These are phyloP conservation scores for Intellagama lesueurii DNA, from an alignment of 2,797 vertebrate genomes.

Conservation along the genomic window DNA sequence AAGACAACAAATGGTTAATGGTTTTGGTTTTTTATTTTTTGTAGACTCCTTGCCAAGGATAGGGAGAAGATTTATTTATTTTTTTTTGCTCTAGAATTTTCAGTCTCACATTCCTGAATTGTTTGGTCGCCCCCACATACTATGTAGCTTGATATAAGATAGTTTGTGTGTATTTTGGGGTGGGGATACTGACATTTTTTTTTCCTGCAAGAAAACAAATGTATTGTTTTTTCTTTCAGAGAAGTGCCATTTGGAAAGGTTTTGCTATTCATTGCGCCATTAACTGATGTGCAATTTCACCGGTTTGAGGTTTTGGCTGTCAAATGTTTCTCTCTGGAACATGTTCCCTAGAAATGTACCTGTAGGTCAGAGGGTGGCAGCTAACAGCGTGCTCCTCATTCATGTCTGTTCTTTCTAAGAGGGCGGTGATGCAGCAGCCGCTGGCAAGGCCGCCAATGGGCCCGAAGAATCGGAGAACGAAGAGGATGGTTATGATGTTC, in stretches of 20 bases:
- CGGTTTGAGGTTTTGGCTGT: background rate
- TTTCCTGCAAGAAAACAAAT: no score
- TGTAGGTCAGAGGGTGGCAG: background rate
- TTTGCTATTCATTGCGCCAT: background rate
- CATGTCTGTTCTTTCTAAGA: constrained; percentile 44
- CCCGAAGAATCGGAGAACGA: constrained; percentile 84
- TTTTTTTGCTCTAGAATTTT: no score
- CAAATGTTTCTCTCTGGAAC: background rate
- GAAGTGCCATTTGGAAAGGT: background rate
- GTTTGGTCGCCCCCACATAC: no score
- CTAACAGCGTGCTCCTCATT: constrained; percentile 9
- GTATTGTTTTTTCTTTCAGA: background rate
- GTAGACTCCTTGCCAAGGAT: no score
- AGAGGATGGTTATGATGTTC: constrained; percentile 90
- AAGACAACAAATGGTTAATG: no score
- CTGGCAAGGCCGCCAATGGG: constrained; percentile 60
- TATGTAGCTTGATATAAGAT: no score
- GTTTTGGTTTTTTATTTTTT: no score
- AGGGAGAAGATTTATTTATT: no score
- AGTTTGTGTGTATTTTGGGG: no score
- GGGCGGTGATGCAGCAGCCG: constrained; percentile 68
- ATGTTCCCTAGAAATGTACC: background rate
- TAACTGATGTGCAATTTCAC: background rate
- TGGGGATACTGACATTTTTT: no score
- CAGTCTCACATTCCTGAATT: no score